A percentile compares a stretch with the other conserved stretches of the same genome.
Conservation (phyloP, 2,888 invertebrate species). For the Pherbina coryleti region DNA sequence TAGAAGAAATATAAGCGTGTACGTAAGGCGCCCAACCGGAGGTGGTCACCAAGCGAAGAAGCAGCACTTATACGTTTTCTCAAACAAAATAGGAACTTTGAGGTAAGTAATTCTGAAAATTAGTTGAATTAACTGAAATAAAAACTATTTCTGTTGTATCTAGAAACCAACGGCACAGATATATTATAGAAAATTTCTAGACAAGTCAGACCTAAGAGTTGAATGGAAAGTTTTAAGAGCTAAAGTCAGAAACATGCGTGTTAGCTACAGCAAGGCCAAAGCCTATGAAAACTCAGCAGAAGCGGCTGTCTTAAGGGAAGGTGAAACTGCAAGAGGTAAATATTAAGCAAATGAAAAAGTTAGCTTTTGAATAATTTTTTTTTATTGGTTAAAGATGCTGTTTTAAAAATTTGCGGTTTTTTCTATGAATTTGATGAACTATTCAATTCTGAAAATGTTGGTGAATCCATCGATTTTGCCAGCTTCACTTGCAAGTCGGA, state of each 20-base stretch:
- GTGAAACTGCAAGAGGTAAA: not conserved
- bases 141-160: too few relatives aligned
- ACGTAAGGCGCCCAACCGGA: too few relatives aligned
- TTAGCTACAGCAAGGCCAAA: constrained; percentile 31
- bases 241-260: constrained; percentile 29
- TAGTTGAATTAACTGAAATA: too few relatives aligned
- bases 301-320: not conserved
- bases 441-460: not conserved
- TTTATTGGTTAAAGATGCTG: too few relatives aligned
- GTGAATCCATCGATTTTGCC: constrained; percentile 1
- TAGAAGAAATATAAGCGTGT: too few relatives aligned
- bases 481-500: not conserved
- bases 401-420: too few relatives aligned
- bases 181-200: constrained; percentile 22
- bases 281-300: not conserved
- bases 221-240: constrained; percentile 21
- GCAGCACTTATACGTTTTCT: too few relatives aligned
- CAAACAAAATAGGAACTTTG: too few relatives aligned
- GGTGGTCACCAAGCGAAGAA: too few relatives aligned
- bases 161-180: constrained; percentile 21
- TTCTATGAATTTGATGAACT: not conserved
- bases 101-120: too few relatives aligned
- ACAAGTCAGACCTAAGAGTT: not conserved
- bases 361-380: too few relatives aligned
- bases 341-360: too few relatives aligned